phyloP scores from a whole-genome alignment of 2,113 vertebrate genomes.

The Engraulis encrasicolus region DNA sequence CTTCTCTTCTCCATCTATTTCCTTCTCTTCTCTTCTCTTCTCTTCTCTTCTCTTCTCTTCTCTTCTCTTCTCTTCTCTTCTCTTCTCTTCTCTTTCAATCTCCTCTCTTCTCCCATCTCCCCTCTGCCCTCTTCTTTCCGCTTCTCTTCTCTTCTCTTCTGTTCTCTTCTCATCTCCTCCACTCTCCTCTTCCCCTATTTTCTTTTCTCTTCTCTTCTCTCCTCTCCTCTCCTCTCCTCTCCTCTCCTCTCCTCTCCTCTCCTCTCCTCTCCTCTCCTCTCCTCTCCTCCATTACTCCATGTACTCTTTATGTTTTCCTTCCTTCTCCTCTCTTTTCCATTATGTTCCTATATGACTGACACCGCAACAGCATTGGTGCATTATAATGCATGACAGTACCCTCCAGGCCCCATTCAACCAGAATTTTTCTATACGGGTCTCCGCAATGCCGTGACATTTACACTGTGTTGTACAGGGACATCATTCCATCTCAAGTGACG shows the following conservation, averaged over 20 bases:
- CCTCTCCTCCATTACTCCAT: too few relatives aligned
- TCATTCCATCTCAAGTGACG: not conserved
- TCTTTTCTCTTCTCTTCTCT: not conserved
- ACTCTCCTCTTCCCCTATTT: too few relatives aligned
- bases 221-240: not conserved
- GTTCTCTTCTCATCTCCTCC: too few relatives aligned
- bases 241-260: not conserved
- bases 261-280: not conserved
- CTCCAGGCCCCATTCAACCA: not conserved
- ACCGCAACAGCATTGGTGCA: not conserved
- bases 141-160: not conserved
- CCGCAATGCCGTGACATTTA: not conserved
- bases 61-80: not conserved
- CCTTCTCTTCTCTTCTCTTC: not conserved
- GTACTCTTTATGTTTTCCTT: too few relatives aligned
- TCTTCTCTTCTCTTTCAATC: not conserved
- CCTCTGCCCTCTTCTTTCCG: not conserved
- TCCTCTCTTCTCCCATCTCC: not conserved
- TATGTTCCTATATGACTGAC: not conserved
- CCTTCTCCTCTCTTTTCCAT: not conserved
- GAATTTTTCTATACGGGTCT: not conserved
- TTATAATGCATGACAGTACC: not conserved
- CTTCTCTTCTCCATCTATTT: not conserved
- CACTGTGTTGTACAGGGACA: not conserved
- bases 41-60: not conserved